Base-by-base conservation (phyloP, 2,888 invertebrate genomes). In the Pollenia labialis region DNA sequence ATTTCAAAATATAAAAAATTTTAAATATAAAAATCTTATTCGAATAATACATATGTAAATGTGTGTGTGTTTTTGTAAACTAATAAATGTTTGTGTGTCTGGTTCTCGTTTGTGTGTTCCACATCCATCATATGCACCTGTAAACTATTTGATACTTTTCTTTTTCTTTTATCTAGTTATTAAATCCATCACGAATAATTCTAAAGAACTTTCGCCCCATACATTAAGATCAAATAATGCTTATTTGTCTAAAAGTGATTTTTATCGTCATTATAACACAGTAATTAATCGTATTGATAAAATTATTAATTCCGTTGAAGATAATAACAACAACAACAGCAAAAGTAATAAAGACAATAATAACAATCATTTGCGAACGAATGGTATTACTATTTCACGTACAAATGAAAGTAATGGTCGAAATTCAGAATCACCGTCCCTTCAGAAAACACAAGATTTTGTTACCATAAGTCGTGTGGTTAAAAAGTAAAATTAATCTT, bases 151-250 rank as follows among this genome's bases (percentile, higher is more conserved):
- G 62, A 62, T 72, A 42, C 12, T 77, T 74, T 72, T 81, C 60
- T 85, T 71, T 69, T 72, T 75, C 74, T 80, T 77, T 71, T 71
- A 77, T 85, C 40, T 77, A 85, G 77, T 81, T 81, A 12, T 75
- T 62, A 75, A 62, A 56, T 9, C 58, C 44, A 44, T 4, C 74
- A 48, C 4, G 52, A 58, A 32, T 46, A 60, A 14, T 44, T 42
- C 54, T 54, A 46, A 56, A 68, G 54, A 66, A n/a, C 42, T 46
- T 56, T 54, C 72, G 3, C 48, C 32, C 50, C 14, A 50, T 50
- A 66, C 66, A 40, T 46, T 81, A 58, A 40, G 12, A 58, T 7
- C 52, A 42, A 68, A 52, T 62, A 14, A 32, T 62, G 75, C 50
- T 48, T 54, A 50, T 16, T 44, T 42, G 1, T n/a, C 42, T 16